A percentile compares a stretch with the other conserved stretches of the same genome.
phyloP scores from a whole-genome alignment of 1,140 invertebrate genomes.

The Pygmarrhopalites habei region DNA sequence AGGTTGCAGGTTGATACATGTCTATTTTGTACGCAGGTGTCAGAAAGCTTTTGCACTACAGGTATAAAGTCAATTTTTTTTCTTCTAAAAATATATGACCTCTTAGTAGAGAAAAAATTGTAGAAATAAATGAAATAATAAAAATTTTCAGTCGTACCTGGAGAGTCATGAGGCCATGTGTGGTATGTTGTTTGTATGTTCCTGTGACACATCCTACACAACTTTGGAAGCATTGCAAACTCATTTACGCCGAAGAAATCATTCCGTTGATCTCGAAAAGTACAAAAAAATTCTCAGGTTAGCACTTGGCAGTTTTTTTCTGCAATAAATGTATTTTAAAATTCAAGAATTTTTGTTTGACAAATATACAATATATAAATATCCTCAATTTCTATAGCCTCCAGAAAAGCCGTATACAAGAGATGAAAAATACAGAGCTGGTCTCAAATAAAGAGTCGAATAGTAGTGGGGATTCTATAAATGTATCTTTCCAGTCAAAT shows the following conservation, averaged over 20 bases:
- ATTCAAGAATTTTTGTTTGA: neutral
- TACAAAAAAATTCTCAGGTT: constrained; percentile 42
- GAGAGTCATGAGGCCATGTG: constrained; percentile 49
- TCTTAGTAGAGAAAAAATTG: too few relatives aligned
- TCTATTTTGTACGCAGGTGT: too few relatives aligned
- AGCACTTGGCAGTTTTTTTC: constrained; percentile 16
- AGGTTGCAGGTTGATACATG: too few relatives aligned
- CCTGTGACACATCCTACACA: constrained; percentile 49
- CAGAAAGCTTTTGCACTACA: constrained; percentile 52
- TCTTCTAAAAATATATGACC: too few relatives aligned
- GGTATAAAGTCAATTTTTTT: too few relatives aligned
- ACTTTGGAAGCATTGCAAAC: constrained; percentile 53
- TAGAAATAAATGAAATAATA: too few relatives aligned
- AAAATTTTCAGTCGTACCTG: constrained; percentile 38
- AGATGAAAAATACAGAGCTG: neutral
- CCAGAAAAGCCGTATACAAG: neutral
- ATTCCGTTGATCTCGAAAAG: constrained; percentile 42
- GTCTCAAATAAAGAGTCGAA: neutral
- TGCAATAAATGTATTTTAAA: neutral
- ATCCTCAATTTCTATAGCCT: neutral
- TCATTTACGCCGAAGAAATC: constrained; percentile 51
- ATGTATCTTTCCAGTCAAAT: neutral
- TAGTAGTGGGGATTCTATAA: neutral
- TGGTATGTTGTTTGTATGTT: constrained; percentile 49
- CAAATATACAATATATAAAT: neutral